Evolutionary conservation across 2,797 vertebrate species (phyloP), one percentile per base, ranked within the genome.

Genomic region (Schizopygopsis pylzovi): DNA sequence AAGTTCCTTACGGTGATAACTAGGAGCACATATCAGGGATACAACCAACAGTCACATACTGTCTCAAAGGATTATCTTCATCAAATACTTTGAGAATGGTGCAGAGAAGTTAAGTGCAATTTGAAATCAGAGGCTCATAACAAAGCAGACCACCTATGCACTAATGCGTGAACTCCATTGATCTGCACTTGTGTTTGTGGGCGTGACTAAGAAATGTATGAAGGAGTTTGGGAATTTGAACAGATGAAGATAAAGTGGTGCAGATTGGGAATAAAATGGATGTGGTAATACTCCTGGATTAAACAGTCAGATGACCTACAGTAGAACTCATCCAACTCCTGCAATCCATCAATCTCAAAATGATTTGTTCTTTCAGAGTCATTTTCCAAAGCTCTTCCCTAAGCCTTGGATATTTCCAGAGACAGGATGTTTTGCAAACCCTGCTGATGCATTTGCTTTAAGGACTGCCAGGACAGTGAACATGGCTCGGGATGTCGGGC

Each of bases 321-420:
- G 76, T 22, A 25, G 28, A 79, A 61, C 89, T 87, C 22, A 22
- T 86, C 52, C 85, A 59, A 68, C 89, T 79, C 87, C 91, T 91
- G 92, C 92, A 92, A 84, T 85, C 56, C 89, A 93, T 94, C 89
- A 92, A 92, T 90, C 87, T 75, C 87, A 87, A 88, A 89, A 90
- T 86, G 85, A 93, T 87, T 89, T 85, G 77, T 91, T 92, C 88
- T 93, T 93, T 91, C 81, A 54, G 87, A 89, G 88, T 89, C 88
- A 87, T 90, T 90, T 91, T 89, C 79, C 89, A 82, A 90, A 90
- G 92, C 82, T 88, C 89, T 91, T 33, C 54, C 65, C 15, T 41
- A 85, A 90, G 89, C 85, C 84, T 63, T 10, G 87, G 87, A 86
- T 85, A 81, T 91, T 94, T 92, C 86, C 84, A 90, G 75, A 83